Percentiles rank a stretch among this genome's conserved stretches.
Conservation (phyloP, 2,113 vertebrate genomes). For the Alouatta palliata region DNA sequence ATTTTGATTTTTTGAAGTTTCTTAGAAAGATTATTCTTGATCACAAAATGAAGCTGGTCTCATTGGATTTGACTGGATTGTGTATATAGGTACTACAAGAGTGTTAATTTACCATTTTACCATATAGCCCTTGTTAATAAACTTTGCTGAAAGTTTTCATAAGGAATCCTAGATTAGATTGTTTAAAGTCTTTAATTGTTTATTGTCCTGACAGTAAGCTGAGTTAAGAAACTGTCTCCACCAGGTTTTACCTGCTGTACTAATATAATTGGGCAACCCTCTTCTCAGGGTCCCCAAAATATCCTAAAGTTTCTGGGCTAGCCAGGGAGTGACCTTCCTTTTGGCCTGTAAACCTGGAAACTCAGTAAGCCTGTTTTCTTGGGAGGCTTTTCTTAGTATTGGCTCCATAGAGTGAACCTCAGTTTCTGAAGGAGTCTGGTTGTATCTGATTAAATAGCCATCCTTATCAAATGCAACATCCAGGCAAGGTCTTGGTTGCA, state of each 20-base stretch:
- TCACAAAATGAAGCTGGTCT: neutral
- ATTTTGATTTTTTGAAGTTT: neutral
- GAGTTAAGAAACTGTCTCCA: constrained; percentile 2
- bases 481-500: constrained; percentile 16
- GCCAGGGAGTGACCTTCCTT: neutral
- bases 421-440: neutral
- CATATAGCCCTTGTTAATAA: neutral
- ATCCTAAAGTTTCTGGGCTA: neutral
- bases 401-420: neutral
- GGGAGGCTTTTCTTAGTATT: constrained; percentile 3
- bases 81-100: neutral
- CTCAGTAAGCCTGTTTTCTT: constrained; percentile 8
- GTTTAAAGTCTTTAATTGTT: neutral
- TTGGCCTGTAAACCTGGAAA: neutral
- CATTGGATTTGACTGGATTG: neutral
- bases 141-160: neutral
- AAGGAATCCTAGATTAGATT: neutral
- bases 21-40: neutral
- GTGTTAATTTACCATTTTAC: neutral
- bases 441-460: neutral
- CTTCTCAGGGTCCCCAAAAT: neutral
- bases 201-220: constrained; percentile 3
- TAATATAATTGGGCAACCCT: neutral
- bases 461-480: neutral
- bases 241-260: neutral